Evolutionary conservation across 2,888 invertebrate species (phyloP), one percentile per base, ranked within the genome.

Genomic region (Griposia aprilina): DNA sequence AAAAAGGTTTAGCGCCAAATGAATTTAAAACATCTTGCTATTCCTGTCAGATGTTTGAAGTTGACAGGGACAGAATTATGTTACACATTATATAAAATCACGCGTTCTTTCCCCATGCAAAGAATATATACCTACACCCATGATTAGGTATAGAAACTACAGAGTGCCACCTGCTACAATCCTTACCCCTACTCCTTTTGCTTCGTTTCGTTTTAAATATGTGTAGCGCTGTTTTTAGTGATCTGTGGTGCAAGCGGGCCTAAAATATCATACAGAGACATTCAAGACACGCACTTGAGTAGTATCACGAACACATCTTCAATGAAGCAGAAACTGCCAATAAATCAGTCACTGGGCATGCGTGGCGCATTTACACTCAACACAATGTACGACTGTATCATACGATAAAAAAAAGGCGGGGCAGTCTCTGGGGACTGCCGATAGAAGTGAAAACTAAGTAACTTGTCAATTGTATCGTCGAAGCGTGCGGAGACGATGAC

Each of bases 261-360:
- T 60, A 10, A 52, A 76, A 45, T 4, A 26, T 50, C 1, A 2
- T 26, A n/a, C 17, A 63, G 45, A 41, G 20, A 3, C 20, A 15
- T 48, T 20, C 10, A 60, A 50, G 17, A 11, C 48, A 30, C 52
- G 45, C 66, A 50, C 30, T 11, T 62, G 15, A 36, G 20, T 41
- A 6, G 11, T 20, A 63, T 41, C 50, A 80, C 52, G 68, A 11
- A 71, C 59, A n/a, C 10, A 36, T 65, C 75, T 63, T 52, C 1
- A 82, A 82, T 69, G 3, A 59, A 75, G 59, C 63, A 69, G 69
- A 75, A 52, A 70, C n/a, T 45, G 26, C 3, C n/a, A 26, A 66
- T 79, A 79, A 79, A 79, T 79, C 79, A 48, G 36, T 69, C 68
- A 71, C 0, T 60, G 30, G 11, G 57, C 65, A 78, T 65, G 59